Evolutionary conservation across 2,888 invertebrate genomes (phyloP).

Genomic region (Amblyjoppa proteus): DNA sequence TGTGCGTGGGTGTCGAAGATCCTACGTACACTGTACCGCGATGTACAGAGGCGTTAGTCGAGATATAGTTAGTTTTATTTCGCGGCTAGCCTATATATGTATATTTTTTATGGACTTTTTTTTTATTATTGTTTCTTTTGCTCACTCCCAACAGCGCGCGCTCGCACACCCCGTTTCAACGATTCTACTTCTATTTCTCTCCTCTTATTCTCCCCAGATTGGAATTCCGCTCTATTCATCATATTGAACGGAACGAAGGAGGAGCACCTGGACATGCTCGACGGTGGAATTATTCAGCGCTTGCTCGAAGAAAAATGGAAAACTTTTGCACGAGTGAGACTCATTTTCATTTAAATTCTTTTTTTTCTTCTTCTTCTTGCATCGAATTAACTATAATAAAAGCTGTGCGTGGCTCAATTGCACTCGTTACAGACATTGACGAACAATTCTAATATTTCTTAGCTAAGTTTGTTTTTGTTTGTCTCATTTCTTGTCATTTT

Average conservation of each 20-base stretch:
- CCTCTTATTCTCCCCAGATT: constrained; percentile 88
- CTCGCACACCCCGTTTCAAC: neutral
- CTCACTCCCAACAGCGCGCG: constrained; percentile 3
- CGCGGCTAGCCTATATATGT: neutral
- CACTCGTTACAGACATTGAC: neutral
- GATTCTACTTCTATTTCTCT: constrained; percentile 44
- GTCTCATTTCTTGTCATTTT: neutral
- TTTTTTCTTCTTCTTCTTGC: constrained; percentile 10
- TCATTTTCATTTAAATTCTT: constrained; percentile 56
- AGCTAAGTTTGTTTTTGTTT: constrained; percentile 11
- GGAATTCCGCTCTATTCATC: constrained; percentile 99
- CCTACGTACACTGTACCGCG: neutral
- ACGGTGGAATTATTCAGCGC: constrained; percentile 98
- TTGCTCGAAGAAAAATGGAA: constrained; percentile 99
- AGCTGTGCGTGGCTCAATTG: neutral
- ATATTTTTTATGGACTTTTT: constrained; percentile 1
- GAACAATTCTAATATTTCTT: neutral
- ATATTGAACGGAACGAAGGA: constrained; percentile 98
- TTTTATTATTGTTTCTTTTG: neutral
- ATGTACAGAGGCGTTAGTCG: constrained; percentile 35
- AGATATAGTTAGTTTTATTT: neutral
- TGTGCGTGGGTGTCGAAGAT: neutral
- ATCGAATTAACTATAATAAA: neutral
- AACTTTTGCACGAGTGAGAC: constrained; percentile 95
- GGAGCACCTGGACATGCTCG: constrained; percentile 99